Conservation (phyloP, 2,797 vertebrate species). For the Nannoperca obscura region DNA sequence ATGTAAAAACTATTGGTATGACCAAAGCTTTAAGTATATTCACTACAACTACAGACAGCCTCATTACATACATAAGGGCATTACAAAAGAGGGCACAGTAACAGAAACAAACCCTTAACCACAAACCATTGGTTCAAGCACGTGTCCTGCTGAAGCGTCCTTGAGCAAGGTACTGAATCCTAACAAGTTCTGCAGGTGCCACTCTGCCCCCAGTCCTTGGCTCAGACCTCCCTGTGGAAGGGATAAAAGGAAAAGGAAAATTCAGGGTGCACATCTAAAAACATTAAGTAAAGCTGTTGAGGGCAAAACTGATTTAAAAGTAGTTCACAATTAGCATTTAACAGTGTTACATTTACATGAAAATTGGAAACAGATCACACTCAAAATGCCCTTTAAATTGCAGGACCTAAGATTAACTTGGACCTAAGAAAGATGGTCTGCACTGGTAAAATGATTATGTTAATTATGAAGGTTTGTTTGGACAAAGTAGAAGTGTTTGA, state of each 20-base stretch:
- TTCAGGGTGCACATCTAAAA: not conserved
- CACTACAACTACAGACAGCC: conserved; percentile 17
- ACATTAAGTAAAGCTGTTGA: not conserved
- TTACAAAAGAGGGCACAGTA: not conserved
- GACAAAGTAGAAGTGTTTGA: conserved; percentile 24
- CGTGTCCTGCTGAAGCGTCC: not conserved
- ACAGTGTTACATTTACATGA: not conserved
- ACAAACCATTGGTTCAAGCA: not conserved
- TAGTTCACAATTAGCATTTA: not conserved
- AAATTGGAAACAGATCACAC: conserved; percentile 4
- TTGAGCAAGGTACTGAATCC: conserved; percentile 5
- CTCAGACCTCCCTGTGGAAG: conserved; percentile 2
- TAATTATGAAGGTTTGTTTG: conserved; percentile 23
- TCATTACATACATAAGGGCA: not conserved
- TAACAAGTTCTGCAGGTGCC: not conserved
- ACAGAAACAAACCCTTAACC: not conserved
- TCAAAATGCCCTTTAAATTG: conserved; percentile 15
- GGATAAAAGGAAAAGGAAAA: not conserved
- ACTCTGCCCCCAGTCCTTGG: not conserved
- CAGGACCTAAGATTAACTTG: conserved; percentile 3
- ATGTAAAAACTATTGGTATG: conserved; percentile 21
- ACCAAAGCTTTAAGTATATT: conserved; percentile 33
- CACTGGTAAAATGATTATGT: not conserved
- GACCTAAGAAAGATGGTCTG: conserved; percentile 5
- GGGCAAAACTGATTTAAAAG: not conserved